Conservation (phyloP, 2,888 invertebrate species). For the Beris morrisii region DNA sequence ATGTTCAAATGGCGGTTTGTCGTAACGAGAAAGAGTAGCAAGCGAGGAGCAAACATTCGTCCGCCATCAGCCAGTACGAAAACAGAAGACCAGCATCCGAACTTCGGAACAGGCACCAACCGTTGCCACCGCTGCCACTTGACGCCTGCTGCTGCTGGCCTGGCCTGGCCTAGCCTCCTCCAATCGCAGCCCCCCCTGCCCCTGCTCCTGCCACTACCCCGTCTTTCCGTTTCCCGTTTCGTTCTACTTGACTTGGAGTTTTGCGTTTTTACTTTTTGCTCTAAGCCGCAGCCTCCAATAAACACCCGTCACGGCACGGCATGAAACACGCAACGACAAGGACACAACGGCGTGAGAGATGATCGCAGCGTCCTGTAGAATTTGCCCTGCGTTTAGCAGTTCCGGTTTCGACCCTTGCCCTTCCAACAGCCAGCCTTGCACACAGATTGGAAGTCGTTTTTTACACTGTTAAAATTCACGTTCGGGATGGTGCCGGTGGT, state of each 20-base stretch:
- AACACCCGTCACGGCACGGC: conserved; percentile 45
- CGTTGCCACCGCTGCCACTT: conserved; percentile 30
- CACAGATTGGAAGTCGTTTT: neutral
- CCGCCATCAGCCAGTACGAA: conserved; percentile 28
- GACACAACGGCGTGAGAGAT: conserved; percentile 31
- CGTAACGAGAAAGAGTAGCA: conserved; percentile 28
- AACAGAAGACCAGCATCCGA: conserved; percentile 22
- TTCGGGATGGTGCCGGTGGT: too few relatives aligned
- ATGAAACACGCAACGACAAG: conserved; percentile 16
- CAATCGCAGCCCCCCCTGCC: neutral
- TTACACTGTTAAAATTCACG: too few relatives aligned
- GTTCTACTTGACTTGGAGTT: conserved; percentile 44
- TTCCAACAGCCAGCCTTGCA: neutral
- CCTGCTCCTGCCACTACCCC: neutral
- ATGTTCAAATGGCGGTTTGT: conserved; percentile 39
- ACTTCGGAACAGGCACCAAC: conserved; percentile 17
- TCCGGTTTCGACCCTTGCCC: neutral
- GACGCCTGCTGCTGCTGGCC: conserved; percentile 22
- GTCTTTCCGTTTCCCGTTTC: conserved; percentile 34
- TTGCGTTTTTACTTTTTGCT: conserved; percentile 48
- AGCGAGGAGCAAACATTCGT: conserved; percentile 27
- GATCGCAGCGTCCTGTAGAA: conserved; percentile 1
- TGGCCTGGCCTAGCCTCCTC: conserved; percentile 2
- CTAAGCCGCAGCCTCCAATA: conserved; percentile 54
- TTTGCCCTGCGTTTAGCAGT: too few relatives aligned